Base-by-base conservation (phyloP, 2,797 vertebrate species). In the Capromys pilorides region DNA sequence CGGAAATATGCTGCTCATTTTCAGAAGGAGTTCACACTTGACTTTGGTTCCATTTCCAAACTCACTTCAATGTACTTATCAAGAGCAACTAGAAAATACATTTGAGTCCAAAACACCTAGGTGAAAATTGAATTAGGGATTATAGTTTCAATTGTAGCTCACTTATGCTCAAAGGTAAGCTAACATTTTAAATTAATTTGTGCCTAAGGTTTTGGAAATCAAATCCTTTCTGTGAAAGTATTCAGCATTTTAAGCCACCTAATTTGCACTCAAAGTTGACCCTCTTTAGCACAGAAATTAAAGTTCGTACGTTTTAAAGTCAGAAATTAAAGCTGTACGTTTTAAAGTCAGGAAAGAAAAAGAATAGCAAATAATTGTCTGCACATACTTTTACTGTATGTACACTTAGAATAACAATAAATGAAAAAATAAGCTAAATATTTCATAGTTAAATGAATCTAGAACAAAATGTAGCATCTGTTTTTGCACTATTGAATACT, bases 171-270 rank as follows among this genome's bases (percentile, higher is more conserved):
- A 94, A 95, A 96, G 85, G 75, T 96, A 97, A 95, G 94, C 64
- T 94, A 96, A 96, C 49, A 94, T 90, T 97, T 85, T 96, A 93
- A 95, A 90, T 96, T 97, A 96, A 94, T 96, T 94, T 97, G 64
- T 95, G 91, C 84, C 79, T 95, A 36, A 95, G 39, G 22, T 90
- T 96, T 85, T 19, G 24, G 11, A 94, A 86, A 90, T 64, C 64
- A 95, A 95, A 95, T 95, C 69, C 64, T 94, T 85, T 92, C 19
- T 51, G 86, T 93, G 67, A 28, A 92, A 94, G 92, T 61, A 96
- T 57, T 12, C 21, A 71, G 21, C 26, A 88, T 93, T 90, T 96
- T 93, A 94, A 91, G 92, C 54, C 83, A 96, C 79, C 93, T 95
- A 96, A 95, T 96, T 95, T 96, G 45, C 62, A 95, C 90, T 94